Base-by-base conservation (phyloP, 1,140 invertebrate species). In the Tigriopus japonicus region DNA sequence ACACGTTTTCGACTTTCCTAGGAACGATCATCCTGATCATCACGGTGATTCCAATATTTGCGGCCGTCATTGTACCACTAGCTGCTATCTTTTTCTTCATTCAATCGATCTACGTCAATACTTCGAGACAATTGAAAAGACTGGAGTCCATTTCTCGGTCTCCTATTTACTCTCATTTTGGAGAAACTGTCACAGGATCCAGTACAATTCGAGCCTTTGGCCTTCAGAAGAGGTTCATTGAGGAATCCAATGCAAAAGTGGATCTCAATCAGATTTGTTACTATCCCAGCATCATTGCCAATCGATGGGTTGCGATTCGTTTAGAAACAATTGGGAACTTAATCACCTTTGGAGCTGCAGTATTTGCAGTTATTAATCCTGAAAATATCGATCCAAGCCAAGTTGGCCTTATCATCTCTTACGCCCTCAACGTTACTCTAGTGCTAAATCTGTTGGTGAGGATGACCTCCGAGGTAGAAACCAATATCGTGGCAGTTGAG, bases 401-500 rank as follows among this genome's bases (percentile, higher is more conserved):
- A 52, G 76, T 78, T 43, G 77, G 78, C 40, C 68, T 79, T 21
- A 73, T 76, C 6, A 66, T 80, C 42, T 73, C 73, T 6, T 80
- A 79, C 66, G 71, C 77, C 23, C 66, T 80, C 35, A 21, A 19
- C 15, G 21, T 96, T 51, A 96, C 93, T 0, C 87, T 91, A 79
- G 91, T 87, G 0, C 73, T 97, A 7, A 97, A 96, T 71, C 95
- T 89, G 91, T 74, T 96, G 63, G 93, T 98, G 6, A 76, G 92
- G 62, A 95, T 96, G 90, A 90, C 88, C 0, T 89, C 88, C 6
- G 92, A 96, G 67, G 83, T 98, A 28, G 94, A 98, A 76, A 94
- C 91, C 0, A 96, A 97, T 69, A 96, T 97, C 64, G 93, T 98
- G 0, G 88, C 91, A 13, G 92, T 98, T 1, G 94, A 98, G 72